Base-by-base conservation (phyloP, 1,140 invertebrate species). In the Platyscapa corneri region DNA sequence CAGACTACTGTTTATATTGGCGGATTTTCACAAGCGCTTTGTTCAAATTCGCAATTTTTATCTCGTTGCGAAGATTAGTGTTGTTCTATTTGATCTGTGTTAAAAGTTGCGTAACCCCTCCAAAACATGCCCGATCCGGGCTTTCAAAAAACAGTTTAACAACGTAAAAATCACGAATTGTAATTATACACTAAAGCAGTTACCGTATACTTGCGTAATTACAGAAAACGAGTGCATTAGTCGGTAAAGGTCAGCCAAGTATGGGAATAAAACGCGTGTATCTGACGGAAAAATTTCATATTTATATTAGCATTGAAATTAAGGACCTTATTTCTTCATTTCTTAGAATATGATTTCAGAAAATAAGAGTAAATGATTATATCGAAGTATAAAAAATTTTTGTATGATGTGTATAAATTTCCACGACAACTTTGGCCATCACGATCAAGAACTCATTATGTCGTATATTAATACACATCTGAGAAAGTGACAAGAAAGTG, bases 341-440 rank as follows among this genome's bases (percentile, higher is more conserved):
- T 60, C 27, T 3, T 53, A 2, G 14, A 42, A 74, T 27, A 74
- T n/a, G 3, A n/a, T 74, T 42, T 42, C 70, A n/a, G 7, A 39
- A 72, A 72, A 37, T 74, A n/a, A n/a, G 1, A 1, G 0, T 37
- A 16, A 37, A 7, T 37, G 10, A 42, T 42, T 42, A n/a, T 6
- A 3, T 74, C n/a, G 37, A 14, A 14, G 20, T 72, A 42, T 42
- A 14, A 8, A 1, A 3, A 10, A 14, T 74, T 74, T 42, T 20
- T 78, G 10, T 64, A 60, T 12, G 18, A 37, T 10, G n/a, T n/a
- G 20, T 56, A 53, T 27, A 78, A 60, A 60, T 78, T 60, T n/a
- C 37, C 37, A 37, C 46, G 64, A 60, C 27, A 80, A 80, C 78
- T 80, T 80, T 80, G 37, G 10, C 60, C 30, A 60, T 42, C 78